Evolutionary conservation across 2,113 vertebrate species (phyloP).

Genomic region (Amphiprion percula): DNA sequence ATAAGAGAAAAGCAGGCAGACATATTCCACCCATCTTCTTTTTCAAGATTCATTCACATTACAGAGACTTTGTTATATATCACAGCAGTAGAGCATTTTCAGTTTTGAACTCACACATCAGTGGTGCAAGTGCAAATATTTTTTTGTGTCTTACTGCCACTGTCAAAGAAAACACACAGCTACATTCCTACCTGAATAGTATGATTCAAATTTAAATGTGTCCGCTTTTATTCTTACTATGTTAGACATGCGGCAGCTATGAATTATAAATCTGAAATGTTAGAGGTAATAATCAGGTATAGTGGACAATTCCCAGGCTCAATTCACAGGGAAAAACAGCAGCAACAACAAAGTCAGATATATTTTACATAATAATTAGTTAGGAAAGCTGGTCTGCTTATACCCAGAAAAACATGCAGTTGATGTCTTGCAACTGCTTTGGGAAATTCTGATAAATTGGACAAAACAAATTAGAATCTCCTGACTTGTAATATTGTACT

Average conservation of each 20-base stretch:
- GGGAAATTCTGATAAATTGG: conserved; percentile 7
- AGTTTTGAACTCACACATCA: conserved; percentile 38
- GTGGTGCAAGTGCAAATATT: not conserved
- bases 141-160: conserved; percentile 10
- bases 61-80: conserved; percentile 37
- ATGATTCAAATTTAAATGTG: conserved; percentile 4
- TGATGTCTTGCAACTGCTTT: not conserved
- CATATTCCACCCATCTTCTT: conserved; percentile 62
- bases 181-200: not conserved
- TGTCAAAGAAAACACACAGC: conserved; percentile 8
- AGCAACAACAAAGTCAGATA: not conserved
- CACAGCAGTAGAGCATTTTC: conserved; percentile 25
- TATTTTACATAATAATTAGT: conserved; percentile 29
- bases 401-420: not conserved
- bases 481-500: not conserved
- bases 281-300: not conserved
- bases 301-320: not conserved
- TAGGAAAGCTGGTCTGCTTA: conserved; percentile 3
- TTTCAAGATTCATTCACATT: conserved; percentile 60
- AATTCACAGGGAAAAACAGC: not conserved
- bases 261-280: not conserved
- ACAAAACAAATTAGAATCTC: conserved; percentile 14
- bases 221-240: not conserved
- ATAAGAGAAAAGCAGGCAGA: conserved; percentile 50
- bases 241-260: not conserved